These are phyloP conservation scores for Sebastiscus tertius DNA, from an alignment of 2,797 vertebrate species.

Conservation along the genomic window DNA sequence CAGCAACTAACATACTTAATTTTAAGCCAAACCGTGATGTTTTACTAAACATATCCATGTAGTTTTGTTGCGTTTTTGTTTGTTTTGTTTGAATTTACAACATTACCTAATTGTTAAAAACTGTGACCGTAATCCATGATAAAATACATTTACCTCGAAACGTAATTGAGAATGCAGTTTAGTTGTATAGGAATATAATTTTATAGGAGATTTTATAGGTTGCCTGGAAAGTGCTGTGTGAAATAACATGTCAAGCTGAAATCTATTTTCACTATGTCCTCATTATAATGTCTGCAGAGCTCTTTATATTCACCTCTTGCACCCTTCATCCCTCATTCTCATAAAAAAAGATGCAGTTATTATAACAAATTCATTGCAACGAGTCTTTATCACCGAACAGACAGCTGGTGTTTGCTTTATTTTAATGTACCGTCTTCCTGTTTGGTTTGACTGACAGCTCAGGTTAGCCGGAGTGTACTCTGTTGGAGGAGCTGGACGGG, in stretches of 20 bases:
- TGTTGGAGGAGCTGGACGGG: neutral
- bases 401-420: conserved; percentile 32
- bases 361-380: neutral
- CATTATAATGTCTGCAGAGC: neutral
- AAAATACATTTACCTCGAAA: no score
- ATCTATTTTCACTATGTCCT: neutral
- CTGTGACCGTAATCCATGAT: no score
- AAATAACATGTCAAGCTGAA: neutral
- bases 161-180: no score
- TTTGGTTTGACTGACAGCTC: conserved; percentile 61
- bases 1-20: no score
- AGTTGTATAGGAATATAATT: no score
- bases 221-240: neutral
- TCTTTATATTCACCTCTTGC: neutral
- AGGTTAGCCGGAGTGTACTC: conserved; percentile 53
- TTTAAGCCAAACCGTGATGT: no score
- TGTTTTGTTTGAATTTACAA: no score
- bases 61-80: no score
- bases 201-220: neutral
- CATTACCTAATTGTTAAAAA: no score
- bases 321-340: neutral
- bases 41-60: no score
- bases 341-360: neutral
- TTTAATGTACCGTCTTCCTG: conserved; percentile 29
- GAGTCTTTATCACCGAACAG: neutral